Evolutionary conservation across 2,113 vertebrate species (phyloP).

Genomic region (Penelope pileata): DNA sequence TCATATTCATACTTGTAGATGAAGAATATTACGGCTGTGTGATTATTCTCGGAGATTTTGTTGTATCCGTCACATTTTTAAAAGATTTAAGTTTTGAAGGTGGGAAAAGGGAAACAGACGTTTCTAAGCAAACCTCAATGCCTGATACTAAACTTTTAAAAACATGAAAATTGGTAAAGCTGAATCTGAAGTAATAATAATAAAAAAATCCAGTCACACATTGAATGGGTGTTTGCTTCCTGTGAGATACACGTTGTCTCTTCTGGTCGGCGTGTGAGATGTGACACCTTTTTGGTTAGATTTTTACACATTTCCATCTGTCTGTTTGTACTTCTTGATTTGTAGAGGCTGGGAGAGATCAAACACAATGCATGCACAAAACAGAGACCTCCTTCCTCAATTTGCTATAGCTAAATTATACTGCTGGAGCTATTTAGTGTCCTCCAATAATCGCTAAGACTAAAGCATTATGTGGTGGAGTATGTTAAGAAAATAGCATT

Average conservation of each 20-base stretch:
- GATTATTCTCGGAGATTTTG: not conserved
- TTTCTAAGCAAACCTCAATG: not conserved
- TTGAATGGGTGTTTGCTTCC: not conserved
- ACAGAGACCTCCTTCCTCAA: not conserved
- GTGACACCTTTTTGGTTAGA: not conserved
- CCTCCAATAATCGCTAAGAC: slow-evolving; percentile 21
- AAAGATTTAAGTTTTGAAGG: not conserved
- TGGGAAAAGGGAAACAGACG: not conserved
- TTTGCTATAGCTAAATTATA: not conserved
- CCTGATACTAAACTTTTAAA: not conserved
- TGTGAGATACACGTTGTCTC: rapidly evolving
- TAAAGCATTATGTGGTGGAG: not conserved
- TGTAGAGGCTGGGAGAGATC: not conserved
- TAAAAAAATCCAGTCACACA: not conserved
- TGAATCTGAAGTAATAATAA: not conserved
- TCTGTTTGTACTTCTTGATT: not conserved
- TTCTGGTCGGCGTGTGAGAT: not conserved
- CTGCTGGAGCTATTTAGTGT: not conserved
- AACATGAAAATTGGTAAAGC: not conserved
- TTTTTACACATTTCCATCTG: not conserved
- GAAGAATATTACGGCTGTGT: not conserved
- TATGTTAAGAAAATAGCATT: slow-evolving; percentile 33
- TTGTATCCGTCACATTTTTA: not conserved
- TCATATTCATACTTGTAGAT: not conserved
- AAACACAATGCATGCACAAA: not conserved